Percentiles rank a stretch among this genome's conserved stretches.
phyloP scores from a whole-genome alignment of 92 coral and sea anemone species.

The Paragorgia papillata region DNA sequence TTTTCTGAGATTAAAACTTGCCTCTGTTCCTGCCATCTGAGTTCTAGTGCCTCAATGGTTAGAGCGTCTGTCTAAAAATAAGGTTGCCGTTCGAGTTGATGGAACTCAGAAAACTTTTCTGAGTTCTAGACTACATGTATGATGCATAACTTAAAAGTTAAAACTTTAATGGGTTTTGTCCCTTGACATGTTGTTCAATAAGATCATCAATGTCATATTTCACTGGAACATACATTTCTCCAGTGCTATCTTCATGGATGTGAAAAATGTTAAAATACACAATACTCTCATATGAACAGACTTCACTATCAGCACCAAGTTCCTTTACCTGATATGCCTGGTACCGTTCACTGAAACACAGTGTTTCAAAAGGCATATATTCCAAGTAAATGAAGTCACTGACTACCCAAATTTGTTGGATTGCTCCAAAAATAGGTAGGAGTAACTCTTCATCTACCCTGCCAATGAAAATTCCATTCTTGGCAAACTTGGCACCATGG shows the following conservation, averaged over 20 bases:
- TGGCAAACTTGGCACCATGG: constrained; percentile 59
- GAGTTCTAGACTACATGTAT: too few species aligned
- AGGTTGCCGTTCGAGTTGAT: too few species aligned
- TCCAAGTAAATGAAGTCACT: constrained; percentile 54
- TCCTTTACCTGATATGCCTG: too few species aligned
- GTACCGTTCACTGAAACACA: constrained; percentile 52
- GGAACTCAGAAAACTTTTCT: too few species aligned
- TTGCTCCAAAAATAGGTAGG: constrained; percentile 61
- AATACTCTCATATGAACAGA: constrained; percentile 26
- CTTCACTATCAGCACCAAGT: too few species aligned
- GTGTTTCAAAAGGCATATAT: constrained; percentile 55
- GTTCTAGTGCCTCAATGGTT: too few species aligned
- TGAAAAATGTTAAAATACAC: constrained; percentile 24
- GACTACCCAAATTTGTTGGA: constrained; percentile 47
- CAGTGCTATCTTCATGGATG: constrained; percentile 11
- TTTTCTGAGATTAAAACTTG: too few species aligned
- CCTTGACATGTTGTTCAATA: constrained; percentile 31
- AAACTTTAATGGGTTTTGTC: constrained; percentile 34
- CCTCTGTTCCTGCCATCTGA: too few species aligned
- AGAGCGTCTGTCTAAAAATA: too few species aligned
- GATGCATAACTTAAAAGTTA: too few species aligned
- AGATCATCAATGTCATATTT: constrained; percentile 34
- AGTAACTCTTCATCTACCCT: constrained; percentile 45
- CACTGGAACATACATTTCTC: constrained; percentile 19
- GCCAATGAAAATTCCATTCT: constrained; percentile 56